Conservation (phyloP, 2,888 invertebrate genomes). For the Mythimna pallens region DNA sequence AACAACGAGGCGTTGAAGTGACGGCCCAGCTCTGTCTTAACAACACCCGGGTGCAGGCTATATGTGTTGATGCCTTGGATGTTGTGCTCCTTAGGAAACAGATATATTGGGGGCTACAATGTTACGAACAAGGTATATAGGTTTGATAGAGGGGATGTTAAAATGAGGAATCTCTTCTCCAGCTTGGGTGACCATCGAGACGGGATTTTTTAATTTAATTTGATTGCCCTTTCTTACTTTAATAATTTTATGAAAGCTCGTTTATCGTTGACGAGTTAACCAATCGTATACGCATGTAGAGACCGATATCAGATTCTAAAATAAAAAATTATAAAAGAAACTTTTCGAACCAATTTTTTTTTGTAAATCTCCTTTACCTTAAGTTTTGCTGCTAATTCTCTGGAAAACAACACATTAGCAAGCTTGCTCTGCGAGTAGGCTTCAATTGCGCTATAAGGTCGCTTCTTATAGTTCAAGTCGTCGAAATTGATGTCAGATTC, state of each 20-base stretch:
- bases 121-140: too few species aligned
- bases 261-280: too few species aligned
- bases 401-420: conserved; percentile 95
- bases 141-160: too few species aligned
- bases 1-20: conserved; percentile 89
- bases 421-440: conserved; percentile 96
- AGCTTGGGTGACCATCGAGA: too few species aligned
- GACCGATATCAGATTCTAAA: too few species aligned
- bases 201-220: too few species aligned
- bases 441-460: conserved; percentile 91
- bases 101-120: too few species aligned
- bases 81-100: conserved; percentile 75
- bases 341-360: background rate
- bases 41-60: conserved; percentile 93
- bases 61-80: conserved; percentile 92
- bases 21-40: conserved; percentile 94
- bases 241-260: too few species aligned
- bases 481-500: conserved; percentile 91
- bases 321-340: too few species aligned
- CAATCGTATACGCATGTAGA: too few species aligned
- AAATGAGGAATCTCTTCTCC: too few species aligned
- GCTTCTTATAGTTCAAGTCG: conserved; percentile 93
- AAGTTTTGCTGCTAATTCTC: conserved; percentile 92
- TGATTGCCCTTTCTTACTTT: too few species aligned
- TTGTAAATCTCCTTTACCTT: conserved; percentile 81